Evolutionary conservation across 2,113 vertebrate species (phyloP).

Genomic region (Cyphomyrus plagiostoma): DNA sequence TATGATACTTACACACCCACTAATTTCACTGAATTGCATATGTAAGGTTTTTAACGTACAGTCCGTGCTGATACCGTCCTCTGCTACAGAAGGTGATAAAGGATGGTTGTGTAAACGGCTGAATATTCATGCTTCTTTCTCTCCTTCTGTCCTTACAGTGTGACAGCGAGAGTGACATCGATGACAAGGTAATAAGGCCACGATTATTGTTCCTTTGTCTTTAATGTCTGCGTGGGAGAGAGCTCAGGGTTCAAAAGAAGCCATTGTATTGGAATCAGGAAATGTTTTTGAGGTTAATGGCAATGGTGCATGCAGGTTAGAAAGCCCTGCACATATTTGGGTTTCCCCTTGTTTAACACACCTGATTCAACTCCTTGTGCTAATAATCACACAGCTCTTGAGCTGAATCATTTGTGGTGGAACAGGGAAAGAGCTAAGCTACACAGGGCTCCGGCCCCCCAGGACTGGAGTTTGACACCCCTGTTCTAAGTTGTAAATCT

Average conservation of each 20-base stretch:
- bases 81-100: neutral
- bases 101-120: neutral
- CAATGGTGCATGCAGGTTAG: neutral
- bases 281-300: neutral
- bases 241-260: neutral
- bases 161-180: slow-evolving; percentile 74
- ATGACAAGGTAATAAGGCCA: slow-evolving; percentile 69
- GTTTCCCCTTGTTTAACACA: no score
- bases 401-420: no score
- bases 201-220: neutral
- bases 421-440: no score
- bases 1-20: neutral
- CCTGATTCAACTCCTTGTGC: no score
- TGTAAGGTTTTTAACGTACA: neutral
- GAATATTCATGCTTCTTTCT: neutral
- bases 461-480: no score
- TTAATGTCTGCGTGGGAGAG: neutral
- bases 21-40: neutral
- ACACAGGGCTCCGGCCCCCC: no score
- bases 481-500: neutral
- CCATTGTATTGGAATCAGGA: neutral
- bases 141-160: slow-evolving; percentile 57
- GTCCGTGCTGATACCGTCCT: neutral
- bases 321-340: neutral
- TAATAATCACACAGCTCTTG: no score